Base-by-base conservation (phyloP, 2,113 vertebrate genomes). In the Peromyscus polionotus region DNA sequence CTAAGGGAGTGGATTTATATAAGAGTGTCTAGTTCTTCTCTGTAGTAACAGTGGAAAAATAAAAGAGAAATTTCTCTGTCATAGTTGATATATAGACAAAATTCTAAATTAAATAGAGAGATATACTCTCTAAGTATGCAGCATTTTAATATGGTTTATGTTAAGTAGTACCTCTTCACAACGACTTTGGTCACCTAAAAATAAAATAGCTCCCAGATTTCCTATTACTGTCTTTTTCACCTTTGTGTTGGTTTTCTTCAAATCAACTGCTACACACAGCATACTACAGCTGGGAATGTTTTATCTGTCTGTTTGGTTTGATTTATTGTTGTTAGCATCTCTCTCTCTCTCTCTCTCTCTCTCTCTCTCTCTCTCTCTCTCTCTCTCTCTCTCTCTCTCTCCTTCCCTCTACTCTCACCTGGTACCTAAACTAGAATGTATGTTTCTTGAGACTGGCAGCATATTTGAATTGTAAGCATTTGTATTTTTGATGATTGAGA, bases 61-160 rank as follows among this genome's bases (percentile, higher is more conserved):
- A 14, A 75, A 75, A 42, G 5, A 85, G 5, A 85, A 79, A 90
- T 73, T 54, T 85, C 51, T 24, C 54, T 51, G 51, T 67, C 91
- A 61, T 14, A 83, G 6, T 67, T 80, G 17, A 91, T 59, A 87
- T 39, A 68, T 12, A 90, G 8, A 57, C 19, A 72, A 77, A 76
- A 92, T 61, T 95, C 81, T 77, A 84, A 76, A 83, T 84, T 91
- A 39, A 42, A 7, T 70, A 14, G 26, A 80, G 68, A 59, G 13
- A 9, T 77, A 65, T 51, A 61, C 7, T 89, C 57, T 93, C 77
- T 65, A 42, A 79, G 4, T 45, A 80, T 88, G 39, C 9, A 75
- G 16, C 4, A 77, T 76, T 94, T 77, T 96, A 79, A 86, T 9
- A 89, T 31, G 45, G 45, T 92, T 95, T 84, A n/a, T 59, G 67